Evolutionary conservation across 2,888 invertebrate species (phyloP), one percentile per base, ranked within the genome.

Genomic region (Beris morrisii): DNA sequence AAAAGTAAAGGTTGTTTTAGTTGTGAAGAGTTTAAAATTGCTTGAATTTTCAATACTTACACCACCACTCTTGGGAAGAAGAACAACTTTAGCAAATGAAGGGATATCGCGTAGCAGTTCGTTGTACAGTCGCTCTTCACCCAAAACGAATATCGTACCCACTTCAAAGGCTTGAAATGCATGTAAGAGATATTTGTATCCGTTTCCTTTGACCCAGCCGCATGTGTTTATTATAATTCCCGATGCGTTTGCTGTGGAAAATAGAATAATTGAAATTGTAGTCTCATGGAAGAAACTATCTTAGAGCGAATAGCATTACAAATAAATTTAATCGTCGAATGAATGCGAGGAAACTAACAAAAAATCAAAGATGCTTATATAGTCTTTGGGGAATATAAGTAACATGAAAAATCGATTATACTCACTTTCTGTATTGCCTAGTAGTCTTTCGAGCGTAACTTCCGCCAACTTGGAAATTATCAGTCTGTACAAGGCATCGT

Each of bases 221-320:
- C 97, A 96, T 0, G 98, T 98, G 80, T 99, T 99, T 71, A 99
- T 95, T 44, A 22, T 88, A 4, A 93, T 91, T 0, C 99, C 99
- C 3, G 93, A 93, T 44, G 87, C 84, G 75, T 91, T 88, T 0
- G 91, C 93, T 90, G 75, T 2, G 67, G 70, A 68, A 63, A 12
- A 48, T 6, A 22, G 22, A 22, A 22, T 22, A 22, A 22, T 22
- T 22, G 22, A 22, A 22, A 22, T 22, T 22, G 22, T 3, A 22
- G 22, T n/a, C n/a, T n/a, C n/a, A n/a, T n/a, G n/a, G n/a, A n/a
- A n/a, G n/a, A n/a, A n/a, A n/a, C n/a, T n/a, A n/a, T n/a, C n/a
- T n/a, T n/a, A n/a, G n/a, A n/a, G n/a, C n/a, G n/a, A n/a, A n/a
- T n/a, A 22, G 22, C 3, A 22, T 22, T 22, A 22, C 22, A 22